Percentiles rank a stretch among this genome's conserved stretches.
Conservation (phyloP, 2,888 invertebrate genomes). For the Phrixothrix hirtus region DNA sequence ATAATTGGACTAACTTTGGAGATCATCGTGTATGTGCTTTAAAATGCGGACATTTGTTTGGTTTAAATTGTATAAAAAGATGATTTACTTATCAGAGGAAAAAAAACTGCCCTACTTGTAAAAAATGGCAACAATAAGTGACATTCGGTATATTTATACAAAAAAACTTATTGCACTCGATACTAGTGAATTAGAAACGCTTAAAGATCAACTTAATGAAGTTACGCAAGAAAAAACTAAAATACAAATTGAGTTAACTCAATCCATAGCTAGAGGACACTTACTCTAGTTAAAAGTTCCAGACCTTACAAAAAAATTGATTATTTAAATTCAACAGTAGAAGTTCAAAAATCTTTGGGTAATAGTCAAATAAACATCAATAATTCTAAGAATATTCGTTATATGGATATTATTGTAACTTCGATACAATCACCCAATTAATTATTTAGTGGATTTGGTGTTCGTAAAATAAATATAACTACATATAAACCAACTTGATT, state of each 20-base stretch:
- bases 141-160: constrained; percentile 69
- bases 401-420: constrained; percentile 70
- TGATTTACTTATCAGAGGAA: constrained; percentile 68
- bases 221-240: constrained; percentile 63
- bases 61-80: constrained; percentile 74
- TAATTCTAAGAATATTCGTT: too few relatives aligned
- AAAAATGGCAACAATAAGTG: constrained; percentile 57
- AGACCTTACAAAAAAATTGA: constrained; percentile 42
- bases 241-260: constrained; percentile 66
- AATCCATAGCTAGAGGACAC: constrained; percentile 29
- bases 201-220: constrained; percentile 65
- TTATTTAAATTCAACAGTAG: too few relatives aligned
- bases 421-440: constrained; percentile 74
- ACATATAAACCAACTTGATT: constrained; percentile 70
- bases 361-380: too few relatives aligned
- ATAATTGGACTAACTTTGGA: constrained; percentile 84
- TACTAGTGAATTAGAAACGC: constrained; percentile 71
- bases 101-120: constrained; percentile 88
- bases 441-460: constrained; percentile 78
- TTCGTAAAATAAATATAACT: constrained; percentile 72
- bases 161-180: constrained; percentile 76
- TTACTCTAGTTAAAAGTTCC: constrained; percentile 55
- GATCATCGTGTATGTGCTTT: constrained; percentile 84
- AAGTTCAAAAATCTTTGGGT: too few relatives aligned
- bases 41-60: constrained; percentile 92